Base-by-base conservation (phyloP, 2,797 vertebrate species). In the Dromococcyx pavoninus region DNA sequence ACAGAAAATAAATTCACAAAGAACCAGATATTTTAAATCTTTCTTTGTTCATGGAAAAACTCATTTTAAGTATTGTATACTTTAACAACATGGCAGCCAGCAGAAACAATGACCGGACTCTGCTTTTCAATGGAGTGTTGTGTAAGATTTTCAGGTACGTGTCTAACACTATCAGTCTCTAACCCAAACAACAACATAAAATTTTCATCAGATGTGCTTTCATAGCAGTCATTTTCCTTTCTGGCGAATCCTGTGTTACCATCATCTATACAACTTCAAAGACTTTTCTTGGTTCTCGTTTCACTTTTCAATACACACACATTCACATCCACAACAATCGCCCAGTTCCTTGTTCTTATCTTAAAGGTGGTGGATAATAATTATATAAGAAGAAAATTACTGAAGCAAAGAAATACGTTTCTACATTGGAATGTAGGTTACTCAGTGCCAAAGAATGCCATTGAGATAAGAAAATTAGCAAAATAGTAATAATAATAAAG, bases 341-440 rank as follows among this genome's bases (percentile, higher is more conserved):
- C 75, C 24, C 13, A 67, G 14, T 46, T 60, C 44, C 58, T 85
- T 75, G 41, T 57, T 78, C 58, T 94, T 81, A 72, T 71, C 41
- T 85, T 88, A 62, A 88, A 82, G 32, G 25, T 8, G 1, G 30
- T 69, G n/a, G 46, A 50, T 51, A 91, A 84, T 65, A 67, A 76
- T 86, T 69, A 88, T 15, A 88, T 88, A 54, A 88, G 85, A 74
- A 70, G 11, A 44, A 46, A 94, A 61, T 71, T 81, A 92, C 53
- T 64, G 35, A 91, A 89, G 46, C 33, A 61, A 94, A 85, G 13
- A 88, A 76, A 50, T 65, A 89, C 12, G 85, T 89, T 88, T 82
- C 37, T 33, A 50, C 75, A 58, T 33, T 73, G 43, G 75, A 86
- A 79, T n/a, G 67, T 16, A 65, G 60, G 76, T 51, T 78, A 85